Base-by-base conservation (phyloP, 1,140 invertebrate species). In the Vanessa tameamea region DNA sequence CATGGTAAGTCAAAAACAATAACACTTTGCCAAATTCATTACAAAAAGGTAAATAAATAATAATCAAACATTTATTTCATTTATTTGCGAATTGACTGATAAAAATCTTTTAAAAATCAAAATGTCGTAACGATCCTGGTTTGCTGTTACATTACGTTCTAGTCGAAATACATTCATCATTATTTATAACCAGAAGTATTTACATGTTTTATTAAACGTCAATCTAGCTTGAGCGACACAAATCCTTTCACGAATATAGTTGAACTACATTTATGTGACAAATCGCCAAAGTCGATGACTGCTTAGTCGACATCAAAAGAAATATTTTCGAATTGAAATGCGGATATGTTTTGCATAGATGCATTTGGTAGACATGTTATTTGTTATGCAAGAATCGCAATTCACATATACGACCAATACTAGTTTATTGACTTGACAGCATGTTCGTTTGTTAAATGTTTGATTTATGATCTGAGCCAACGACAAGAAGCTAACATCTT, bases 381-480 rank as follows among this genome's bases (percentile, higher is more conserved):
- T 47, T 51, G 78, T 82, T 80, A 80, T 78, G 76, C 80, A 80
- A 57, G 55, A 78, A 66, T 79, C 64, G 76, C 73, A 59, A 65
- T 66, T 57, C 67, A 57, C 51, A 76, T 66, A 71, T 37, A 77
- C 59, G 75, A 64, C 68, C 77, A 78, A 79, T 78, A 80, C 78
- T 77, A 76, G 64, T 81, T 85, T 85, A 84, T 85, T 83, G 83
- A 82, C 73, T 75, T 78, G 82, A 84, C 85, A 86, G 79, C 69
- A 66, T 51, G 73, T 66, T 69, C 67, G 77, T 78, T 78, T 76
- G 73, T 79, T 83, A 86, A 87, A 84, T 81, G 82, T 84, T 79
- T 87, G 82, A 87, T 87, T 86, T 87, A 87, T 73, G 77, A 64
- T 51, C 57, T 72, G 59, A 71, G 72, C 77, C 75, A 68, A 53